Evolutionary conservation across 1,140 invertebrate genomes (phyloP), one percentile per base, ranked within the genome.

Genomic region (Drosophila willistoni): DNA sequence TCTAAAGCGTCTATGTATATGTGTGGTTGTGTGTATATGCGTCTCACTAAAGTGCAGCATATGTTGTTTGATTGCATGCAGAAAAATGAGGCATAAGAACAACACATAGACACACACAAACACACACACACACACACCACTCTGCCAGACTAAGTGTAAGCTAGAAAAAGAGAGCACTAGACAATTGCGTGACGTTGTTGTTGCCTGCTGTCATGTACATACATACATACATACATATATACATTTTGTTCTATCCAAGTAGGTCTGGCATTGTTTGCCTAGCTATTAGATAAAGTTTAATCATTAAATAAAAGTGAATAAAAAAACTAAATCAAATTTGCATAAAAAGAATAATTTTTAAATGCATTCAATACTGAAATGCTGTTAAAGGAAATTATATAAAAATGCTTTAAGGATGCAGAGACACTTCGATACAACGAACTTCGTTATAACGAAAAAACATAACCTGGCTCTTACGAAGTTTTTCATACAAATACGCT

Each of bases 41-140:
- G 64, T 59, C 55, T 67, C 60, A 75, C 60, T 39, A 44, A 55
- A 66, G 67, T 78, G 66, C 70, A 77, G 76, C 83, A 86, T 87
- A 86, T 86, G 82, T 77, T 87, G 77, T 89, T 80, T 79, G 79
- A 79, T 77, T 79, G 79, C 80, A 77, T 76, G 72, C 72, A 34
- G 63, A 77, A 77, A 77, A 77, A 77, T 71, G 51, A 71, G 83
- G 67, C 68, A 73, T 73, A 81, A 81, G 67, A 77, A 69, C 51
- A 63, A 54, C 69, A 73, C 33, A 65, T 41, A 71, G 36, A 41
- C 34, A 77, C 72, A 36, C 65, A 71, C 73, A 75, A 36, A 67
- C 56, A 66, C 57, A 66, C 13, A 19, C 19, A 19, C 19, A 19
- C 19, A 19, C 19, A 22, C 19, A 22, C 19, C 17, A 51, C 44